Base-by-base conservation (phyloP, 2,888 invertebrate species). In the Ormyrus nitidulus region DNA sequence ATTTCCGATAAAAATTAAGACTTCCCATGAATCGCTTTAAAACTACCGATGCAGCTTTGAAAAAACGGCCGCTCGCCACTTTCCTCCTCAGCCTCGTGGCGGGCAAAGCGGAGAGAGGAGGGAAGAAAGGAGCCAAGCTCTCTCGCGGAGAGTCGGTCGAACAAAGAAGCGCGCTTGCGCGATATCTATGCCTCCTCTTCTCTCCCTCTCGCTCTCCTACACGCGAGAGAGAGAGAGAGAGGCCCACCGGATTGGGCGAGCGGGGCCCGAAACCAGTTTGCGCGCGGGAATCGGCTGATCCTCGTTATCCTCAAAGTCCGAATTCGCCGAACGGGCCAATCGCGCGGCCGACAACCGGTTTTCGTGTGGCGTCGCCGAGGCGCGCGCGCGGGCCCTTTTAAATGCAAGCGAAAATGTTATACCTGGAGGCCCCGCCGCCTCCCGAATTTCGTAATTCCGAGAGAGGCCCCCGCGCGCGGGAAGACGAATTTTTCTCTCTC, bases 301-400 rank as follows among this genome's bases (percentile, higher is more conserved):
- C 73, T 73, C 73, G 73, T 73, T 73, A 73, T 73, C 65, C 65
- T 11, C 34, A 34, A 34, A 34, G 34, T 34, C 13, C 44, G n/a
- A 70, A 70, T 70, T 70, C 70, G 70, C 46, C 70, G 70, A 70
- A 70, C 49, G 70, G 70, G 19, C 70, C 70, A 46, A 46, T 49
- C 48, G 70, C 49, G 49, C 19, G 34, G 34, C 0, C 34, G 4
- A 34, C 70, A 58, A 75, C 74, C 74, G 74, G 74, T 75, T 58
- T 13, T 9, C 0, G 2, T 2, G 34, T 51, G 74, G 74, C 74
- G 74, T 66, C 66, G 74, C 9, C 10, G 66, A 58, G 74, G 66
- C 53, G 51, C 64, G 48, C 59, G 48, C 51, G 34, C 64, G 65
- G 73, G 51, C 34, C 58, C 66, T 75, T 73, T 74, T 74, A 56